A percentile compares a stretch with the other conserved stretches of the same genome.
Evolutionary conservation across 1,140 invertebrate species (phyloP).

Genomic region (Cherax quadricarinatus): DNA sequence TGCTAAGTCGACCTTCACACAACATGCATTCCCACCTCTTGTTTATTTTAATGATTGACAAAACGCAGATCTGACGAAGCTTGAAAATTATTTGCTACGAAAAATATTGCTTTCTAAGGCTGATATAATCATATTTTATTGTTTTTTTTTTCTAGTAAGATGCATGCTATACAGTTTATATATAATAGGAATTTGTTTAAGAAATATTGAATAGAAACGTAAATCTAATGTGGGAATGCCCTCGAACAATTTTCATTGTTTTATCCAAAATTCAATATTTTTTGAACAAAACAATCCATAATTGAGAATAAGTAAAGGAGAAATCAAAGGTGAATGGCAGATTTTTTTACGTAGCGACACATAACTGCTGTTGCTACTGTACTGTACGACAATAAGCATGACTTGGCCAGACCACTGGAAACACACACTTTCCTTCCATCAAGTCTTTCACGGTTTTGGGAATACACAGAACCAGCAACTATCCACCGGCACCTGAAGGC

Average conservation of each 20-base stretch:
- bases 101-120: background rate
- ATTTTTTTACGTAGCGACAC: too few species aligned
- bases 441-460: too few species aligned
- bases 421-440: too few species aligned
- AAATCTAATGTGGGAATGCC: background rate
- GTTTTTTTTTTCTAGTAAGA: background rate
- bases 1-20: background rate
- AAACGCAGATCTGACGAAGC: background rate
- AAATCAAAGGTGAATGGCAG: background rate
- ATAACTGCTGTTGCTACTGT: too few species aligned
- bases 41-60: background rate
- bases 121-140: background rate
- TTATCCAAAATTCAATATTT: slow-evolving; percentile 1
- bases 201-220: slow-evolving; percentile 2
- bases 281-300: background rate
- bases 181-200: background rate
- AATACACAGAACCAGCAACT: too few species aligned
- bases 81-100: background rate
- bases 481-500: too few species aligned
- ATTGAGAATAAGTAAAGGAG: background rate
- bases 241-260: background rate
- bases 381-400: too few species aligned
- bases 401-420: too few species aligned
- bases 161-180: background rate
- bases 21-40: background rate